Evolutionary conservation across 2,888 invertebrate species (phyloP).

Genomic region (Troilus luridus): DNA sequence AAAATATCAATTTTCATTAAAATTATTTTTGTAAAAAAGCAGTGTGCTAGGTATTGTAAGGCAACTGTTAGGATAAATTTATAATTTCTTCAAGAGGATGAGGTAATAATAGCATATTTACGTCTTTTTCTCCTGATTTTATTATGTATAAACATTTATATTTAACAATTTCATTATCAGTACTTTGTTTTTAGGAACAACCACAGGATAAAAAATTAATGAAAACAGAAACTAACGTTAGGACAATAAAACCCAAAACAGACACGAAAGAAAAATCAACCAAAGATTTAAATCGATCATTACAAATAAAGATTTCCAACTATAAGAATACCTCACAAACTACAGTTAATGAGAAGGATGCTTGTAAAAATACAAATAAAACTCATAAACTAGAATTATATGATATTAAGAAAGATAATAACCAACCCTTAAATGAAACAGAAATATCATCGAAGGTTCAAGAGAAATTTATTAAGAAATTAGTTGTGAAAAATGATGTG

Average conservation of each 20-base stretch:
- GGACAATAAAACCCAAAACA: constrained; percentile 8
- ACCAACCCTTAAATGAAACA: background rate
- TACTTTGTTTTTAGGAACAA: constrained; percentile 26
- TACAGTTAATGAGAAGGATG: background rate
- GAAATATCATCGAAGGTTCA: constrained; percentile 1
- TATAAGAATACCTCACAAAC: background rate
- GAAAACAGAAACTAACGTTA: background rate
- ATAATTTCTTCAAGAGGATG: too few species aligned
- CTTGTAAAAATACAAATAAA: background rate
- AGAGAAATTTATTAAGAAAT: background rate
- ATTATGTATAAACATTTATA: background rate
- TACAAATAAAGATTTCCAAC: background rate
- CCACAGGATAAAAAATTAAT: constrained; percentile 13
- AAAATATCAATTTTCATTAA: too few species aligned
- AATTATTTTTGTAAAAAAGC: too few species aligned
- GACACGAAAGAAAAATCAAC: background rate
- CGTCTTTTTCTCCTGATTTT: background rate
- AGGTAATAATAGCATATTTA: too few species aligned
- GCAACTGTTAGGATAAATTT: too few species aligned
- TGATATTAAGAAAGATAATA: constrained; percentile 6
- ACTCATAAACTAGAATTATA: background rate
- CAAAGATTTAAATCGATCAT: constrained; percentile 8
- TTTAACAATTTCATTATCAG: background rate
- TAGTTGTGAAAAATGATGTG: constrained; percentile 21
- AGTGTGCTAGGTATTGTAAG: too few species aligned